Evolutionary conservation across 2,113 vertebrate species (phyloP).

Genomic region (Cebus imitator): DNA sequence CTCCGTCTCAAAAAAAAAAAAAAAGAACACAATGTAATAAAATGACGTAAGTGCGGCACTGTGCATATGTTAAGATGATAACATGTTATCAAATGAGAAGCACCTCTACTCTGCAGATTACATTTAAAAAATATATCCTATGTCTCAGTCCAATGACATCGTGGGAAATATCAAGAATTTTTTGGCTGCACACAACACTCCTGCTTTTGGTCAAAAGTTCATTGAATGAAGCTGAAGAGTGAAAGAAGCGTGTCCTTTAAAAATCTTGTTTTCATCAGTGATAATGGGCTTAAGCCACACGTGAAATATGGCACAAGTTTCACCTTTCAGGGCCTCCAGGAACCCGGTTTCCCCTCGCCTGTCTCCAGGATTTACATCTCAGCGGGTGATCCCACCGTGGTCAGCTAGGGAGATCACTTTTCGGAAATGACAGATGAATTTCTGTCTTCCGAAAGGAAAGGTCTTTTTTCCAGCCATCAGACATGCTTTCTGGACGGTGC

Average conservation of each 20-base stretch:
- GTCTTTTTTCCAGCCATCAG: not conserved
- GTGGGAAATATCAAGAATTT: slow-evolving; percentile 27
- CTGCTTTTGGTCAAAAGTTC: slow-evolving; percentile 1
- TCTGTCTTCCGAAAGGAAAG: not conserved
- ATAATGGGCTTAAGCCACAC: not conserved
- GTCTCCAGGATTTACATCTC: slow-evolving; percentile 34
- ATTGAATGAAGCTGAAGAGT: not conserved
- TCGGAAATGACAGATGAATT: slow-evolving; percentile 23
- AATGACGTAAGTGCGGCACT: fast-evolving
- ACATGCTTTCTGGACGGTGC: not conserved
- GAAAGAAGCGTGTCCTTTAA: not conserved
- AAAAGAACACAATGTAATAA: fast-evolving
- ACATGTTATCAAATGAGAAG: not conserved
- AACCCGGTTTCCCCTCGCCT: slow-evolving; percentile 18
- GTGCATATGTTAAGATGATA: too few relatives aligned
- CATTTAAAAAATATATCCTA: not conserved
- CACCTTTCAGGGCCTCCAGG: slow-evolving; percentile 25
- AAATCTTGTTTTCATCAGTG: not conserved
- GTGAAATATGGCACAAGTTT: not conserved
- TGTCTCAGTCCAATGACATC: not conserved
- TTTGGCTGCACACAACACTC: not conserved
- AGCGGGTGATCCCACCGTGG: not conserved
- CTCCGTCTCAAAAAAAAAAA: too few relatives aligned
- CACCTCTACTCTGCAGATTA: not conserved
- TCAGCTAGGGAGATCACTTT: slow-evolving; percentile 24